phyloP scores from a whole-genome alignment of 1,140 invertebrate genomes.

The Phenacoccus solenopsis region DNA sequence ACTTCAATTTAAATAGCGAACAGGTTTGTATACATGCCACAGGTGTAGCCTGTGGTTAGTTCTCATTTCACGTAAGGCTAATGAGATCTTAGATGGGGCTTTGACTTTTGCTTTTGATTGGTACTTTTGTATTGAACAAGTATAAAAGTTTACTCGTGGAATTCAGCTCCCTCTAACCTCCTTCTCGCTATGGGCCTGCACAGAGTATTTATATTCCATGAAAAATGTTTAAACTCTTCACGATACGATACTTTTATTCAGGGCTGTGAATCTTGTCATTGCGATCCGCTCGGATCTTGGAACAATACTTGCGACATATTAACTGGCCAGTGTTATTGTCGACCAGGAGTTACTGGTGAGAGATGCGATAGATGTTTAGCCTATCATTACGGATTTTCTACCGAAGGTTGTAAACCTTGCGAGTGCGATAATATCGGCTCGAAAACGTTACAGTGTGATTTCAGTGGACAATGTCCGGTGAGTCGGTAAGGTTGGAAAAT shows the following conservation, averaged over 20 bases:
- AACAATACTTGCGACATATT: conserved; percentile 67
- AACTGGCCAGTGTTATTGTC: conserved; percentile 77
- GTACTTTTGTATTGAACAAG: too few relatives aligned
- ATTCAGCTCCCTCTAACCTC: too few relatives aligned
- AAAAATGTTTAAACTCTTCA: too few relatives aligned
- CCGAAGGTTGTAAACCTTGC: conserved; percentile 69
- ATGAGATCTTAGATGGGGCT: too few relatives aligned
- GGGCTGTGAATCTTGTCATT: conserved; percentile 75
- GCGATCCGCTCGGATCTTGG: conserved; percentile 69
- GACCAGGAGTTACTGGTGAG: conserved; percentile 66
- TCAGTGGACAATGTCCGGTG: conserved; percentile 68
- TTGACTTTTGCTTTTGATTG: too few relatives aligned
- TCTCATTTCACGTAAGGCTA: too few relatives aligned
- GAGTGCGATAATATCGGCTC: conserved; percentile 83
- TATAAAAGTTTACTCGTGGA: too few relatives aligned
- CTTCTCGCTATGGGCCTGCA: too few relatives aligned
- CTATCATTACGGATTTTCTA: conserved; percentile 80
- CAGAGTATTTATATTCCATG: too few relatives aligned
- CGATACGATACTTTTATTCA: too few relatives aligned
- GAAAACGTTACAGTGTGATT: conserved; percentile 65
- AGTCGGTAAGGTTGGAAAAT: conserved; percentile 26
- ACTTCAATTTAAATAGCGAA: conserved; percentile 66
- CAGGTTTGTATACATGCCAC: conserved; percentile 38
- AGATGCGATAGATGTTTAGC: conserved; percentile 73
- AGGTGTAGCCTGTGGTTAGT: too few relatives aligned